Conservation (phyloP, 1,140 invertebrate genomes). For the Monomorium pharaonis region DNA sequence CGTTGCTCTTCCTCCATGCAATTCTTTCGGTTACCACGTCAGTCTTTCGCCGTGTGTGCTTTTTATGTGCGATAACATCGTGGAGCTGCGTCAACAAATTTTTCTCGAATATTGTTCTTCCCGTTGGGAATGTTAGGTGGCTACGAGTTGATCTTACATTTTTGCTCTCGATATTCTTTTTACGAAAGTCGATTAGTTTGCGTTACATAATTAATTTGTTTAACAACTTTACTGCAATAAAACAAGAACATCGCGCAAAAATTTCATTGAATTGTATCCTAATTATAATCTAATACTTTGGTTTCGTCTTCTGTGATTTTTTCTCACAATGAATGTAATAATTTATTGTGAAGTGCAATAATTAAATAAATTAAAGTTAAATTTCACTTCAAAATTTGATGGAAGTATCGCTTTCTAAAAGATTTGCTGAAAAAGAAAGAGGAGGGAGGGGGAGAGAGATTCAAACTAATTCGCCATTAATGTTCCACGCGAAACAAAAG, state of each 20-base stretch:
- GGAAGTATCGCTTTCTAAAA: background rate
- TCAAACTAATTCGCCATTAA: background rate
- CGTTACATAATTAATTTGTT: background rate
- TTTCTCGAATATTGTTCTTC: conserved; percentile 21
- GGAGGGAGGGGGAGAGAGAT: background rate
- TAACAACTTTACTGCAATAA: background rate
- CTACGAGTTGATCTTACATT: conserved; percentile 19
- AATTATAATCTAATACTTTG: background rate
- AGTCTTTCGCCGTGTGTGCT: conserved; percentile 45
- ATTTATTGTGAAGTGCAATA: background rate
- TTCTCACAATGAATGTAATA: background rate
- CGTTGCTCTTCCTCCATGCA: conserved; percentile 13
- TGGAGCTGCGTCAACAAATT: conserved; percentile 45
- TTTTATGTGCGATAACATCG: conserved; percentile 67
- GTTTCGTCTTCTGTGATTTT: background rate
- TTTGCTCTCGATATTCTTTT: background rate
- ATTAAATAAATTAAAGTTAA: background rate
- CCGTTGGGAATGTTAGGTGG: background rate
- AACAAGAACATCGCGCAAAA: background rate
- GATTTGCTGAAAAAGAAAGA: background rate
- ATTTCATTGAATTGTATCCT: background rate
- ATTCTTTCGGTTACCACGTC: conserved; percentile 39
- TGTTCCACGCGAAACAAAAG: background rate
- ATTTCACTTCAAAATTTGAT: background rate
- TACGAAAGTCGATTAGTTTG: background rate